These are phyloP conservation scores for Pogonocichla stellata DNA, from an alignment of 2,113 vertebrate species.

Conservation along the genomic window DNA sequence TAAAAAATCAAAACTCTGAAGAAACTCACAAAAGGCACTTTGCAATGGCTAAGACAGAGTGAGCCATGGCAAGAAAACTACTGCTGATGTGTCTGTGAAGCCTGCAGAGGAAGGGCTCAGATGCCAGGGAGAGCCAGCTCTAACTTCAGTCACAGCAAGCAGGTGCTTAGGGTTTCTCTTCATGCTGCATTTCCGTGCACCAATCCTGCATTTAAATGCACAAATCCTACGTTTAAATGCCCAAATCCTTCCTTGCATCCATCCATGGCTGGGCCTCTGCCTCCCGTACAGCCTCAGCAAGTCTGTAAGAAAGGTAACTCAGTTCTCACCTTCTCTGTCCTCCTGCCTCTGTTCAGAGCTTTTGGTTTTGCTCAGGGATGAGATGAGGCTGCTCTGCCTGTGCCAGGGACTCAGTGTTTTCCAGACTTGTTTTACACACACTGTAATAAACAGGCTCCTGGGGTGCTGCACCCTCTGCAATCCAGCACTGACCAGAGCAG, in stretches of 20 bases:
- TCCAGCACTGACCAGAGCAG: neutral
- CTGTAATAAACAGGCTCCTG: neutral
- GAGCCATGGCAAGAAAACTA: neutral
- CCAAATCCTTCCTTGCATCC: neutral
- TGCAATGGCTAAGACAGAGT: neutral
- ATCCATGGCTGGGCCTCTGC: neutral
- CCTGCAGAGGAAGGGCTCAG: neutral
- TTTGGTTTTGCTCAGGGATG: neutral
- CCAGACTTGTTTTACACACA: neutral
- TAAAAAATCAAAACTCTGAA: neutral
- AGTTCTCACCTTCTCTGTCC: neutral
- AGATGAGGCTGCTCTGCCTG: neutral
- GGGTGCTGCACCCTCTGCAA: neutral
- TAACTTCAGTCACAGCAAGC: neutral
- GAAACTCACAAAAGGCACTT: neutral
- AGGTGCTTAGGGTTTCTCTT: neutral
- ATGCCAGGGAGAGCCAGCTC: neutral
- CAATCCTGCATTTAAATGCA: neutral
- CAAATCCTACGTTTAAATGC: neutral
- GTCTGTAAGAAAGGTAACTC: neutral
- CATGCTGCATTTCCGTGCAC: neutral
- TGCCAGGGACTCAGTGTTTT: neutral
- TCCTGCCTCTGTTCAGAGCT: neutral
- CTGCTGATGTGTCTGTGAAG: neutral
- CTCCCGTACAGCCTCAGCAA: neutral